Conservation (phyloP, 2,113 vertebrate species). For the Passer domesticus region DNA sequence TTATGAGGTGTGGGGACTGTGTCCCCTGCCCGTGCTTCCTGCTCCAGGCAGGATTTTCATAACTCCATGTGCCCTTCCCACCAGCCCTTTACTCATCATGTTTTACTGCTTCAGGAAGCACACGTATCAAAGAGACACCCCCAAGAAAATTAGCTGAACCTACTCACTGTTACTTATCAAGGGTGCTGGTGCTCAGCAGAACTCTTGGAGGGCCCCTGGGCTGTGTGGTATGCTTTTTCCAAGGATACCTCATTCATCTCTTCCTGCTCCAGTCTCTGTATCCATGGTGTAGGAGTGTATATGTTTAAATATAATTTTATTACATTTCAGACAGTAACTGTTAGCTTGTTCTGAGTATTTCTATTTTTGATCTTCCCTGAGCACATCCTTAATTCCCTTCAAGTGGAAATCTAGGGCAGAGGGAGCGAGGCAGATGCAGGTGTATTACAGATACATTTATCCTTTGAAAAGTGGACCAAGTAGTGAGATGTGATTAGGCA, state of each 20-base stretch:
- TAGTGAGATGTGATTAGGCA: not conserved
- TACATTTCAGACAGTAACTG: not conserved
- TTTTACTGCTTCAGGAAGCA: not conserved
- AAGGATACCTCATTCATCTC: not conserved
- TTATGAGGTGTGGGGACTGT: not conserved
- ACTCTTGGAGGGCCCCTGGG: not conserved
- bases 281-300: not conserved
- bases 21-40: not conserved
- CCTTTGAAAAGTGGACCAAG: not conserved
- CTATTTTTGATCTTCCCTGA: conserved; percentile 31
- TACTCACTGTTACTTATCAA: not conserved
- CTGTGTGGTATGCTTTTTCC: not conserved
- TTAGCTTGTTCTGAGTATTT: not conserved
- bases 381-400: conserved; percentile 41
- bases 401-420: conserved; percentile 44
- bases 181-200: not conserved
- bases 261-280: not conserved
- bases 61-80: not conserved
- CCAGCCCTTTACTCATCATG: not conserved
- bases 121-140: not conserved
- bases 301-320: not conserved
- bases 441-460: not conserved
- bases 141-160: not conserved
- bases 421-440: not conserved
- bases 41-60: not conserved